Evolutionary conservation across 2,113 vertebrate genomes (phyloP), one percentile per base, ranked within the genome.

Genomic region (Tichodroma muraria): DNA sequence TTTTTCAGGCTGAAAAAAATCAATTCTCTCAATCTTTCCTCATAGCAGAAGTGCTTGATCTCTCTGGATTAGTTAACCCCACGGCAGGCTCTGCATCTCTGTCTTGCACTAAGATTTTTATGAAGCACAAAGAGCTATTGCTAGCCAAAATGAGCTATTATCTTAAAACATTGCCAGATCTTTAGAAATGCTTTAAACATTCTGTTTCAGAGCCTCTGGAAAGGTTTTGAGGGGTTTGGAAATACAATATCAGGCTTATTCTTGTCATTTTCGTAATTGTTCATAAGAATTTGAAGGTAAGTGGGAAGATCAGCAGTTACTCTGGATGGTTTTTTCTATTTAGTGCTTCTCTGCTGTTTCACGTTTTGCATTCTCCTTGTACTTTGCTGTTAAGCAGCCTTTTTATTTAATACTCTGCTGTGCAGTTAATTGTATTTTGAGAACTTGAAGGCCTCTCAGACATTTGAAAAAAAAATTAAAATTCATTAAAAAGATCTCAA

Each of bases 51-150:
- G 14, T 27, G 5, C 30, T 83, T 15, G 25, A 42, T 33, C 15
- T 18, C 31, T 27, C 15, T 13, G 38, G 33, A 30, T 52, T 23
- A 64, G n/a, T 35, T 63, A 50, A 75, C 11, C 6, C 30, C 1
- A 5, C 24, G 28, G 28, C 9, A 9, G 18, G 16, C 11, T 42
- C 45, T 42, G 38, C 16, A 42, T 37, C 18, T 70, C 47, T 44
- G 8, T 22, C 23, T 79, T 40, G 18, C 37, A 24, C 40, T 15
- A 42, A 45, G 28, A 33, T 65, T 57, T 71, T 23, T 35, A 56
- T 22, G 25, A 79, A 57, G n/a, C 22, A 71, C 28, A 80, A 54
- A 44, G 30, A 64, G 12, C 11, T 45, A 24, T 23, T 0, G 0
- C 15, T 44, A 59, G n/a, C 13, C 40, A n/a, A 77, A 93, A 25